A percentile compares a stretch with the other conserved stretches of the same genome.
phyloP scores from a whole-genome alignment of 2,113 vertebrate species.

The Ursus arctos region DNA sequence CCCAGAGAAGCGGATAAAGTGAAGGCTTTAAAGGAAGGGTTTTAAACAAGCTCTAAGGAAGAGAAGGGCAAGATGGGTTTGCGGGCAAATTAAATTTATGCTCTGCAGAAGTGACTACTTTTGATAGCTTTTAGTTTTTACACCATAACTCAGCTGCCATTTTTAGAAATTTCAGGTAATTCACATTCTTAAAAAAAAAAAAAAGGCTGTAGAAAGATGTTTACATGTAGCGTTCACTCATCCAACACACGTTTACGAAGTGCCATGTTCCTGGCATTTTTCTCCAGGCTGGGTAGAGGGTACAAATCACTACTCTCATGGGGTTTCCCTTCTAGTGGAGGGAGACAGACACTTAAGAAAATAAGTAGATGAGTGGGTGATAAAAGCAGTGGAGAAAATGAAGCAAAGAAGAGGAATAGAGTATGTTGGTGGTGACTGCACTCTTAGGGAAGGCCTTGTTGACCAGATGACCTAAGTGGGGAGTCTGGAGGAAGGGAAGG shows the following conservation, averaged over 20 bases:
- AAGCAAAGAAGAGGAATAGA: not conserved
- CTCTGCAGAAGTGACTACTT: not conserved
- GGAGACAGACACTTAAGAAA: not conserved
- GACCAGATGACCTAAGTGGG: not conserved
- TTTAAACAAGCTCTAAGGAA: not conserved
- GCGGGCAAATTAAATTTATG: not conserved
- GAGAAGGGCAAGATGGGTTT: not conserved
- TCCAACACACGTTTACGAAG: not conserved
- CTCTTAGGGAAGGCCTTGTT: not conserved
- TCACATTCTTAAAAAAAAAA: not conserved
- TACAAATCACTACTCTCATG: not conserved
- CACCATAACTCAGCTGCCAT: not conserved
- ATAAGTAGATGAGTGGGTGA: not conserved
- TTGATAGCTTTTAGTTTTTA: not conserved
- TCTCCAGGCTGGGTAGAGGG: not conserved
- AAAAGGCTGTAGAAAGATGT: not conserved
- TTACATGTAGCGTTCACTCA: not conserved
- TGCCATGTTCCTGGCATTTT: not conserved
- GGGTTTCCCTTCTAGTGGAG: not conserved
- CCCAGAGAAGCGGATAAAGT: not conserved
- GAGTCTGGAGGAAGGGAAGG: not conserved
- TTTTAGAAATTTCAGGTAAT: not conserved
- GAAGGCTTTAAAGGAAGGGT: not conserved
- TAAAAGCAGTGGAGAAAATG: not conserved
- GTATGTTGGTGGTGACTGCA: not conserved